Percentiles rank a stretch among this genome's conserved stretches.
phyloP scores from a whole-genome alignment of 1,140 invertebrate genomes.

The Diabrotica virgifera region DNA sequence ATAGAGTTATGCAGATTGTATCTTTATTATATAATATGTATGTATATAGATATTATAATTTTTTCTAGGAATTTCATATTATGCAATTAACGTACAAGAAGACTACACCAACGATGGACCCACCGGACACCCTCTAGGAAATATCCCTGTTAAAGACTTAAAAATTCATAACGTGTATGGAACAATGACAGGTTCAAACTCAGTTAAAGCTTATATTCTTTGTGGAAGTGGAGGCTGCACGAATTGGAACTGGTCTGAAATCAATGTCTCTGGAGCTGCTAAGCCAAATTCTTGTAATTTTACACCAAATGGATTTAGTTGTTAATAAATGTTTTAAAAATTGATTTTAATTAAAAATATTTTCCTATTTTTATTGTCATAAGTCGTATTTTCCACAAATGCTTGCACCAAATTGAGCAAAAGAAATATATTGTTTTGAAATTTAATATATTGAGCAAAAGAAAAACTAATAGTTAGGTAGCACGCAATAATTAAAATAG shows the following conservation, averaged over 20 bases:
- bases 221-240: slow-evolving; percentile 24
- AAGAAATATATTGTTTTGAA: too few relatives aligned
- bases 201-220: slow-evolving; percentile 23
- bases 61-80: slow-evolving; percentile 19
- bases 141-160: slow-evolving; percentile 27
- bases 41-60: too few relatives aligned
- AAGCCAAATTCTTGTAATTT: slow-evolving; percentile 16
- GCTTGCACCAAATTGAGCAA: too few relatives aligned
- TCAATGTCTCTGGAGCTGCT: slow-evolving; percentile 13
- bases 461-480: too few relatives aligned
- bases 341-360: too few relatives aligned
- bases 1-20: too few relatives aligned
- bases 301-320: too few relatives aligned
- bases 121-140: slow-evolving; percentile 22
- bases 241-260: slow-evolving; percentile 24
- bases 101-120: slow-evolving; percentile 25
- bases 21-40: too few relatives aligned
- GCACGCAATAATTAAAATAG: too few relatives aligned
- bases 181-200: slow-evolving; percentile 22
- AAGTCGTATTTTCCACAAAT: not conserved
- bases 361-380: not conserved
- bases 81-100: slow-evolving; percentile 26
- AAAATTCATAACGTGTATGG: slow-evolving; percentile 10
- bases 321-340: too few relatives aligned
- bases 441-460: too few relatives aligned